These are phyloP conservation scores for Heliconius cydno DNA, from an alignment of 2,888 invertebrate genomes.

Conservation along the genomic window DNA sequence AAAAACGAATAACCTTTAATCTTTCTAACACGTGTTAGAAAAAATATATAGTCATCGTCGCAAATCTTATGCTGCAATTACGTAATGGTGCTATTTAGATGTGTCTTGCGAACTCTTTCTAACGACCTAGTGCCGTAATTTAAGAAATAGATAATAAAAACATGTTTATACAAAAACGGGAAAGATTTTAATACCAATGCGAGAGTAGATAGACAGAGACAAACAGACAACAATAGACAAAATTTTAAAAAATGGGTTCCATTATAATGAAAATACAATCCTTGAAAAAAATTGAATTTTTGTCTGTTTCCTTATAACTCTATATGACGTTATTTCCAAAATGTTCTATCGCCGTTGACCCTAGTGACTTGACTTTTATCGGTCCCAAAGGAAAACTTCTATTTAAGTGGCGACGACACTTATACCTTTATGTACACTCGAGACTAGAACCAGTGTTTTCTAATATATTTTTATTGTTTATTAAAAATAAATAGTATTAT, in stretches of 20 bases:
- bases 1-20: no score
- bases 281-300: no score
- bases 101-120: background rate
- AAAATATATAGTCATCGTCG: no score
- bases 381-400: slow-evolving; percentile 1
- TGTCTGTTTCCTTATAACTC: no score
- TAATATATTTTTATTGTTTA: no score
- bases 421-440: background rate
- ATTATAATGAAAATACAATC: no score
- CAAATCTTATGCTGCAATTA: background rate
- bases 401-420: slow-evolving; percentile 2
- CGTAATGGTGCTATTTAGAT: background rate
- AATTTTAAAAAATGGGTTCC: no score
- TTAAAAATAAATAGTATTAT: no score
- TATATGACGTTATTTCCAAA: background rate
- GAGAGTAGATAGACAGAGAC: no score
- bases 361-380: slow-evolving; percentile 1
- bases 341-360: background rate
- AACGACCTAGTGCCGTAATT: background rate
- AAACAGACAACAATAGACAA: no score
- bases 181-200: no score
- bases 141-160: background rate
- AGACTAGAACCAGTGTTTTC: background rate
- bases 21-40: no score
- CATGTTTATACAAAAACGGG: background rate